phyloP scores from a whole-genome alignment of 2,113 vertebrate species.

The Himantopus leucocephalus region DNA sequence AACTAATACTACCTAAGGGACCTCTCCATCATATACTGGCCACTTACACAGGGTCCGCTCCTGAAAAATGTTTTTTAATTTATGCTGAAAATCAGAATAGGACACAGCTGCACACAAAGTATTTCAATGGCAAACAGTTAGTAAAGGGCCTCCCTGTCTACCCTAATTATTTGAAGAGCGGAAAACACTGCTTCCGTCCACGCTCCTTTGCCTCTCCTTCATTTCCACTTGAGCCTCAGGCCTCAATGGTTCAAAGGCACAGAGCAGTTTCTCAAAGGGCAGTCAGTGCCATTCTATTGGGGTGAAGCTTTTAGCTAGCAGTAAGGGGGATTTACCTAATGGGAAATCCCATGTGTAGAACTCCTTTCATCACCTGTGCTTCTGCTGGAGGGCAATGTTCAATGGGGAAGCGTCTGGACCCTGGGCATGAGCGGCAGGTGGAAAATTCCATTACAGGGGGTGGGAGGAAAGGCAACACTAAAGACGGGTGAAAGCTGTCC shows the following conservation, averaged over 20 bases:
- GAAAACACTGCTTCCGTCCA: not conserved
- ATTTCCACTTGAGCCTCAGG: not conserved
- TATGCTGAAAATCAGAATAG: not conserved
- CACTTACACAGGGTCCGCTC: not conserved
- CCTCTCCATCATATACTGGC: not conserved
- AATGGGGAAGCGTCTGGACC: not conserved
- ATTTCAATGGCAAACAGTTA: not conserved
- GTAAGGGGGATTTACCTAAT: not conserved
- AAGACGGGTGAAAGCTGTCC: not conserved
- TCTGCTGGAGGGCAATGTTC: not conserved
- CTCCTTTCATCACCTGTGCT: not conserved
- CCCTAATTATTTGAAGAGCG: not conserved
- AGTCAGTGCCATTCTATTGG: not conserved
- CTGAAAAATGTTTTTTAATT: not conserved
- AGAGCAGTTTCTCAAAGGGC: not conserved
- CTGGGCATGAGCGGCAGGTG: fast-evolving
- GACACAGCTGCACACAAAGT: not conserved
- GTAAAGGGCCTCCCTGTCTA: not conserved
- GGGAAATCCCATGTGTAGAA: not conserved
- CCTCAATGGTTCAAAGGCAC: not conserved
- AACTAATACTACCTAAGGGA: not conserved
- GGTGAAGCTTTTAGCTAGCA: not conserved
- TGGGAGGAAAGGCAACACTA: not conserved
- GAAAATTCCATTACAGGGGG: not conserved
- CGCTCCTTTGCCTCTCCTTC: not conserved